Evolutionary conservation across 2,888 invertebrate genomes (phyloP).

Genomic region (Acleris cristana): DNA sequence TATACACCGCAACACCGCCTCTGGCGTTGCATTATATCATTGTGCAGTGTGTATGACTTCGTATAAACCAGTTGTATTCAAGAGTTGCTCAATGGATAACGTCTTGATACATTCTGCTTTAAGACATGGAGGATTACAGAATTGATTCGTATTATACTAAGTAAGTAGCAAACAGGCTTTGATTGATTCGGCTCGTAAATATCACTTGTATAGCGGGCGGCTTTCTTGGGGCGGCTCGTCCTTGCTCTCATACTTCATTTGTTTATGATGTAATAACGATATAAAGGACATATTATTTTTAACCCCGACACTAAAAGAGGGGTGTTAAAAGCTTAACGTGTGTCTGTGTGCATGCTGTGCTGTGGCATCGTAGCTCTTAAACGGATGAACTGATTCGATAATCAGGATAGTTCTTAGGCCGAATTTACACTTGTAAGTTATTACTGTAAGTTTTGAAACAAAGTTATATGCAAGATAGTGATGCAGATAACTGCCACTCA

Average conservation of each 20-base stretch:
- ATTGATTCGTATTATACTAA: slow-evolving; percentile 55
- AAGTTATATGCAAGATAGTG: too few relatives aligned
- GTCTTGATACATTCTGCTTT: slow-evolving; percentile 37
- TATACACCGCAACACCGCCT: slow-evolving; percentile 61
- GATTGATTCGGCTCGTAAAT: slow-evolving; percentile 67
- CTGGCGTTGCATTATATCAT: slow-evolving; percentile 59
- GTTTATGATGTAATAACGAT: slow-evolving; percentile 40
- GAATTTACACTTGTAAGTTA: too few relatives aligned
- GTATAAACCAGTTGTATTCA: slow-evolving; percentile 58
- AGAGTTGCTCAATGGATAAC: slow-evolving; percentile 48
- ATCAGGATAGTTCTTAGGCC: too few relatives aligned
- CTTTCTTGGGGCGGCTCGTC: slow-evolving; percentile 61
- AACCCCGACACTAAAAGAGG: too few relatives aligned
- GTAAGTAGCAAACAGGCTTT: slow-evolving; percentile 59
- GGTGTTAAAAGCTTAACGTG: too few relatives aligned
- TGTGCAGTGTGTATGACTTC: slow-evolving; percentile 42
- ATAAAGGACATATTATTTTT: background rate
- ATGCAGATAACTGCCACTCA: too few relatives aligned
- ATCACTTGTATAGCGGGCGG: slow-evolving; percentile 66
- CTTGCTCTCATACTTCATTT: slow-evolving; percentile 50
- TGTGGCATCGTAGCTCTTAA: too few relatives aligned
- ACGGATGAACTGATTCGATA: too few relatives aligned
- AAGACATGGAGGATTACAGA: slow-evolving; percentile 41
- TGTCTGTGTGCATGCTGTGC: too few relatives aligned
- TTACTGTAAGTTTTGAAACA: too few relatives aligned